These are phyloP conservation scores for Amphipyra berbera DNA, from an alignment of 2,888 invertebrate genomes.

Conservation along the genomic window DNA sequence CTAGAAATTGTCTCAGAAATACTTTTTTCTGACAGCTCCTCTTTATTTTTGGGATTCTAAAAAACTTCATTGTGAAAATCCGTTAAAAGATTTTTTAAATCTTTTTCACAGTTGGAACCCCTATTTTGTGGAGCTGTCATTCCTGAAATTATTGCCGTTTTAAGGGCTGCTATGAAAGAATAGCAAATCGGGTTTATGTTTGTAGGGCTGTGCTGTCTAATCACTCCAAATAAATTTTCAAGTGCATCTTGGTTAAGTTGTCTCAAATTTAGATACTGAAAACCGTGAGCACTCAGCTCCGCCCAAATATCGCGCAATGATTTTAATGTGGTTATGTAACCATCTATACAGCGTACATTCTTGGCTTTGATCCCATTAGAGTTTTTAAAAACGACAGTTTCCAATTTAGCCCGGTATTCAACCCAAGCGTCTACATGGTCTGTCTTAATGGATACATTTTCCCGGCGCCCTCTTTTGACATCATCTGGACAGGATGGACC, in stretches of 20 bases:
- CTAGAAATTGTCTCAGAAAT: constrained; percentile 2
- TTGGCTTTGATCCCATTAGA: background rate
- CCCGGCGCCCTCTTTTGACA: constrained; percentile 33
- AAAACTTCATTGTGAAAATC: no score
- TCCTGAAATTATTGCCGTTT: constrained; percentile 16
- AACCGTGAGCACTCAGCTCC: background rate
- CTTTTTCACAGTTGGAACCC: constrained; percentile 25
- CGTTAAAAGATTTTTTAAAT: constrained; percentile 1
- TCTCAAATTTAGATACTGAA: constrained; percentile 24
- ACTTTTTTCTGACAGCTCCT: no score
- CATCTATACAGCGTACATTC: constrained; percentile 12
- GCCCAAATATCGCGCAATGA: constrained; percentile 11
- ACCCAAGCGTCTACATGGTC: constrained; percentile 13
- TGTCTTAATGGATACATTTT: constrained; percentile 20
- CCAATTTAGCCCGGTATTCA: constrained; percentile 7
- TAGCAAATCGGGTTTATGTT: constrained; percentile 30
- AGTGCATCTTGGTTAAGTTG: constrained; percentile 21
- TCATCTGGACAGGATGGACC: constrained; percentile 42
- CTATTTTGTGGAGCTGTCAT: constrained; percentile 27
- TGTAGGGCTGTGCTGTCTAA: constrained; percentile 23
- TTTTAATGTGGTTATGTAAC: constrained; percentile 5
- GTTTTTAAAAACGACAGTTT: constrained; percentile 7
- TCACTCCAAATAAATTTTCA: constrained; percentile 25
- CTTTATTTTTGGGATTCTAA: no score
- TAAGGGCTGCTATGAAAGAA: constrained; percentile 20